Evolutionary conservation across 2,888 invertebrate genomes (phyloP).

Genomic region (Eretmocerus hayati): DNA sequence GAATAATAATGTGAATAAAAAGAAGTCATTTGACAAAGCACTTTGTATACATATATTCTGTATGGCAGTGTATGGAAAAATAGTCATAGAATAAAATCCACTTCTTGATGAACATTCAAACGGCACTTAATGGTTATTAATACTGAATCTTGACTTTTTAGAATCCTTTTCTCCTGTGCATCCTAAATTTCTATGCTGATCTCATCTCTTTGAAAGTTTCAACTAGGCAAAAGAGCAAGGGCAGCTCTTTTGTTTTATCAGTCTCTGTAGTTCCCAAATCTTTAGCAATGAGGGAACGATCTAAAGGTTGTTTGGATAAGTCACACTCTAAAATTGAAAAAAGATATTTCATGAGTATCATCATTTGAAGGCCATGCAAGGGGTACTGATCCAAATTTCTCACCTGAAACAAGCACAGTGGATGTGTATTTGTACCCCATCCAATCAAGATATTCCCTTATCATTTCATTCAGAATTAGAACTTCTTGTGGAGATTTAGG

Average conservation of each 20-base stretch:
- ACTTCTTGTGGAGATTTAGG: slow-evolving; percentile 36
- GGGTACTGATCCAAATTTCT: no score
- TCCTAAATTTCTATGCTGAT: slow-evolving; percentile 1
- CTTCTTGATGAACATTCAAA: slow-evolving; percentile 15
- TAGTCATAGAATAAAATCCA: slow-evolving; percentile 17
- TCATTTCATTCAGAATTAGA: slow-evolving; percentile 57
- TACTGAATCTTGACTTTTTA: not conserved
- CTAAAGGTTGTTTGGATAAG: slow-evolving; percentile 37
- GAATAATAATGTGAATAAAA: no score
- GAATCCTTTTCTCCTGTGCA: no score
- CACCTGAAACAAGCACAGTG: slow-evolving; percentile 52
- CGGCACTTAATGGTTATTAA: slow-evolving; percentile 11
- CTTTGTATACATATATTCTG: slow-evolving; percentile 17
- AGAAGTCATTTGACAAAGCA: not conserved
- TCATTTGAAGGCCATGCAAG: no score
- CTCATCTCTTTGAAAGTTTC: slow-evolving; percentile 48
- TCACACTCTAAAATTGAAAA: slow-evolving; percentile 35
- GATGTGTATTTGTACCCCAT: slow-evolving; percentile 63
- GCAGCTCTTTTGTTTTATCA: slow-evolving; percentile 50
- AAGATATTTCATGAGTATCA: not conserved
- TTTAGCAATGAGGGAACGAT: slow-evolving; percentile 35
- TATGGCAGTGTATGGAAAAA: slow-evolving; percentile 17
- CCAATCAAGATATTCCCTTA: slow-evolving; percentile 64
- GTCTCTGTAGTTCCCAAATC: slow-evolving; percentile 51
- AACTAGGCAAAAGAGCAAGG: slow-evolving; percentile 51